These are phyloP conservation scores for Ganaspis brasiliensis DNA, from an alignment of 2,888 invertebrate species.

Conservation along the genomic window DNA sequence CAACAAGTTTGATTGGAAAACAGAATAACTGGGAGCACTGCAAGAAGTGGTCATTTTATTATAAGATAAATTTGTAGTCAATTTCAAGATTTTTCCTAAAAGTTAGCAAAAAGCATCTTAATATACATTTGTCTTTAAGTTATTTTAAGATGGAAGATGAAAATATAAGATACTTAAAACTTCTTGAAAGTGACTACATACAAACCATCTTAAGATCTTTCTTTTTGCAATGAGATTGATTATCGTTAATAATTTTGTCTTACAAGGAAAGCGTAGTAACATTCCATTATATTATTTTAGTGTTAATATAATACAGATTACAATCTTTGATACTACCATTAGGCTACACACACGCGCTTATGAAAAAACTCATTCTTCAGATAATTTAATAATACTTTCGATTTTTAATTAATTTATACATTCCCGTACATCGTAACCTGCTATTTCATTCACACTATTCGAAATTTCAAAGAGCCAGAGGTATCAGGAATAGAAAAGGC, in stretches of 20 bases:
- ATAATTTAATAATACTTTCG: slow-evolving; percentile 43
- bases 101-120: no score
- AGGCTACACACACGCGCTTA: slow-evolving; percentile 36
- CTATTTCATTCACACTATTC: slow-evolving; percentile 14
- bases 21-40: slow-evolving; percentile 61
- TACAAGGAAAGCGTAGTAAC: slow-evolving; percentile 61
- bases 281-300: slow-evolving; percentile 58
- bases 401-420: slow-evolving; percentile 38
- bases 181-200: no score
- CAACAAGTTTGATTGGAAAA: slow-evolving; percentile 63
- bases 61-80: no score
- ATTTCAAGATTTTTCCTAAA: no score
- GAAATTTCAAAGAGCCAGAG: slow-evolving; percentile 23
- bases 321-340: slow-evolving; percentile 31
- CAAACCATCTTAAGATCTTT: no score
- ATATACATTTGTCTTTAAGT: no score
- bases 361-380: slow-evolving; percentile 16
- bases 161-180: no score
- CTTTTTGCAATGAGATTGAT: no score
- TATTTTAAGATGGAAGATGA: no score
- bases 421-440: slow-evolving; percentile 30
- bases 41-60: no score
- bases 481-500: not conserved
- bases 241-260: slow-evolving; percentile 56
- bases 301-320: slow-evolving; percentile 42